Evolutionary conservation across 2,888 invertebrate genomes (phyloP).

Genomic region (Blera fallax): DNA sequence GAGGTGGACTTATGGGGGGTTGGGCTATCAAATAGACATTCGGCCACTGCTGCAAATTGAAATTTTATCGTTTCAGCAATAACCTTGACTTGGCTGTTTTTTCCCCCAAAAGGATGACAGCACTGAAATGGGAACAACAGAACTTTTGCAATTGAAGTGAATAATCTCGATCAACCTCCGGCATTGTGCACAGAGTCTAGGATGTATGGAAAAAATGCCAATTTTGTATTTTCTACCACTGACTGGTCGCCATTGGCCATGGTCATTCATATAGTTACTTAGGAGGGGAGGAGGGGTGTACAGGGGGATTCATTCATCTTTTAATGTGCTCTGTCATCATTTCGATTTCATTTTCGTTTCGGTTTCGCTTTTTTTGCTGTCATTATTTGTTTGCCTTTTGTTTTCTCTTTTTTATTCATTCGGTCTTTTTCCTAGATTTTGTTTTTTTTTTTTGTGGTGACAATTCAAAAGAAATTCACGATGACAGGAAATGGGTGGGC

Average conservation of each 20-base stretch:
- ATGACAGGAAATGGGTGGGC: conserved; percentile 54
- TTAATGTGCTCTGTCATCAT: conserved; percentile 69
- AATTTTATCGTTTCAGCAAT: conserved; percentile 38
- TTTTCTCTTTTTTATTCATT: conserved; percentile 30
- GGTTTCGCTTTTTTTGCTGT: not conserved
- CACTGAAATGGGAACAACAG: not conserved
- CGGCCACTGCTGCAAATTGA: conserved; percentile 22
- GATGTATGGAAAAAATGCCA: conserved; percentile 10
- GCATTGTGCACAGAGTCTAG: not conserved
- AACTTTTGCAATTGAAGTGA: conserved; percentile 10
- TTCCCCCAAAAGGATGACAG: not conserved
- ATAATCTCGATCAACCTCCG: conserved; percentile 11
- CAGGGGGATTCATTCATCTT: conserved; percentile 63
- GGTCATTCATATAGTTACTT: conserved; percentile 38
- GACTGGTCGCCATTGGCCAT: conserved; percentile 19
- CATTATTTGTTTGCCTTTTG: conserved; percentile 30
- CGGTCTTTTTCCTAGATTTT: not conserved
- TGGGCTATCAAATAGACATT: not conserved
- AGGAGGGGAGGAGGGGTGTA: not conserved
- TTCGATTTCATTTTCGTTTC: conserved; percentile 60
- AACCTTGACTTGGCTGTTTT: conserved; percentile 8
- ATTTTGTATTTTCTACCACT: conserved; percentile 11
- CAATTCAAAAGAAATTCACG: conserved; percentile 53
- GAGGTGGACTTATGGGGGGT: too few relatives aligned
- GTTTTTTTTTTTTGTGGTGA: conserved; percentile 30